Percentiles rank a stretch among this genome's conserved stretches.
These are phyloP conservation scores for Ephestia elutella DNA, from an alignment of 1,140 invertebrate genomes.

Conservation along the genomic window DNA sequence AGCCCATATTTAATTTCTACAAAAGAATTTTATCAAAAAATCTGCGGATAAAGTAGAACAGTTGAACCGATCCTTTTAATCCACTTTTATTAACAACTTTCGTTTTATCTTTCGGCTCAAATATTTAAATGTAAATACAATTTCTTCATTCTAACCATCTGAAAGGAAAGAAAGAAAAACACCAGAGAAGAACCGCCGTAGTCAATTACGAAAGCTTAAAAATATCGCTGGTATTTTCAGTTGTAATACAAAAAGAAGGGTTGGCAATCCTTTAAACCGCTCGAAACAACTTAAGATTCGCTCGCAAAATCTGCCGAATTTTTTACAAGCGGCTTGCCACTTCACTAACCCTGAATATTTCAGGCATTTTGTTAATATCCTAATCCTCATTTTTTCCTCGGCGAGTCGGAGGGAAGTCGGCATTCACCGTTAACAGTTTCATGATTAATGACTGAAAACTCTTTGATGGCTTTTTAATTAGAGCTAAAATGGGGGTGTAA, in stretches of 20 bases:
- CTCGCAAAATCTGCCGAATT: conserved; percentile 51
- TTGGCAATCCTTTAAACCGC: conserved; percentile 65
- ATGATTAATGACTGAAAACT: conserved; percentile 74
- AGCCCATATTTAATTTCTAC: neutral
- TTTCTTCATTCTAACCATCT: conserved; percentile 44
- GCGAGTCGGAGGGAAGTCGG: conserved; percentile 59
- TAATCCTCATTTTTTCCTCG: conserved; percentile 63
- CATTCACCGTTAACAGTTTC: conserved; percentile 72
- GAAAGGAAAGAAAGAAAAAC: conserved; percentile 40
- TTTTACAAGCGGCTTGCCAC: conserved; percentile 60
- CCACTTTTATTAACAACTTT: conserved; percentile 46
- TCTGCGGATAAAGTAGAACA: conserved; percentile 7
- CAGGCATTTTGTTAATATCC: conserved; percentile 69
- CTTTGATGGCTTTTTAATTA: conserved; percentile 75
- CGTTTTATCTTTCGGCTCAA: conserved; percentile 40
- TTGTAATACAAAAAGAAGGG: conserved; percentile 57
- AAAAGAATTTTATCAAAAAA: neutral
- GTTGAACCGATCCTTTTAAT: conserved; percentile 34
- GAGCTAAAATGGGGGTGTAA: conserved; percentile 71
- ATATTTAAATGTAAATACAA: conserved; percentile 60
- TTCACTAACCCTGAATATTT: conserved; percentile 68
- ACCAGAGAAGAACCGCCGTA: conserved; percentile 43
- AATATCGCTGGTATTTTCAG: conserved; percentile 63
- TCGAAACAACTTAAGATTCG: conserved; percentile 60
- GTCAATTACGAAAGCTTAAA: conserved; percentile 66